Evolutionary conservation across 2,113 vertebrate species (phyloP), one percentile per base, ranked within the genome.

Genomic region (Monarcha castaneiventris): DNA sequence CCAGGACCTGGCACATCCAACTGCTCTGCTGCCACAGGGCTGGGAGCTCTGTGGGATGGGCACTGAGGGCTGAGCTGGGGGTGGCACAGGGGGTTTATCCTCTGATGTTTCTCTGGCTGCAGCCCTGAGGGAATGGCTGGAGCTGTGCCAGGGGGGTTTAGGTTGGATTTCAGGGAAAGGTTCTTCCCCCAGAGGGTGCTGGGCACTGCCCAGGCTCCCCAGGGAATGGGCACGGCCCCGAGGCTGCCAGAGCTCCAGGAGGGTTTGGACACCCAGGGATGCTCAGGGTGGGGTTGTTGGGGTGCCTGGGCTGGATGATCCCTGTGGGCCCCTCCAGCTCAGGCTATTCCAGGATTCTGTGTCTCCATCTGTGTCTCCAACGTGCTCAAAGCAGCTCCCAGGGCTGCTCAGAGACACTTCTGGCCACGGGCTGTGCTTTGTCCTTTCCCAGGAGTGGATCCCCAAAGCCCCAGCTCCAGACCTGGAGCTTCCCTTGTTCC

Each of bases 291-390:
- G 54, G 78, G 3, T 2, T 68, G 10, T 6, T 82, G 59, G 29
- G 44, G 27, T 0, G 27, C 25, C 9, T 21, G 33, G 2, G 1
- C 4, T 39, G 7, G 1, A 4, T 12, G 52, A 5, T 7, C 37
- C 17, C 0, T 17, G 43, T 35, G 58, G 32, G 5, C 7, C 37
- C 39, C 20, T 61, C 22, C 30, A 35, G 37, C 78, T 35, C 30
- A 61, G 39, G 37, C 20, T 11, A 10, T 74, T 72, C 69, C 21
- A 7, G 2, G 13, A 8, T 10, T 13, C 39, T 3, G 26, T 3
- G 7, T 23, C 44, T 20, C 37, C n/a, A 12, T 5, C n/a, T n/a
- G n/a, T n/a, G n/a, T 37, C 37, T 37, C 37, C 37, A 37, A 37
- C 10, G 37, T 9, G n/a, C 75, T 58, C 87, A 5, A 5, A 39